These are phyloP conservation scores for Meta bourneti DNA, from an alignment of 2,888 invertebrate genomes.

Conservation along the genomic window DNA sequence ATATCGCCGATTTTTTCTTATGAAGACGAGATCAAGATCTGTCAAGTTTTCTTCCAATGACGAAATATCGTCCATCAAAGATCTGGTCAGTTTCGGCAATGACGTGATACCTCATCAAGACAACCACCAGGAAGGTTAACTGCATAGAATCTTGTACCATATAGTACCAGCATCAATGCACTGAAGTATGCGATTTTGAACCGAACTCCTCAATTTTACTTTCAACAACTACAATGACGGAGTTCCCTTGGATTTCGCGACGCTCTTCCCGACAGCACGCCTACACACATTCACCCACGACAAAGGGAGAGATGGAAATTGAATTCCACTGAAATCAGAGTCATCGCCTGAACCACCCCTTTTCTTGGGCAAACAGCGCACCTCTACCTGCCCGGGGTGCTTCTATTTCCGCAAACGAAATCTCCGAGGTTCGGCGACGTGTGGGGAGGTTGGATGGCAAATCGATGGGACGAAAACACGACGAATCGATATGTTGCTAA, in stretches of 20 bases:
- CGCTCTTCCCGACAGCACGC: not conserved
- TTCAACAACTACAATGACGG: not conserved
- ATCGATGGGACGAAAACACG: constrained; percentile 56
- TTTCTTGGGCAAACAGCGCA: constrained; percentile 5
- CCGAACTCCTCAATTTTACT: no score
- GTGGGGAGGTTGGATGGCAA: not conserved
- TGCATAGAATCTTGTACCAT: no score
- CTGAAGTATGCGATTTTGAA: no score
- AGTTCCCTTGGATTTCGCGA: not conserved
- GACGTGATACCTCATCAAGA: no score
- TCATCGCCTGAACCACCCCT: not conserved
- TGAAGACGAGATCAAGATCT: no score
- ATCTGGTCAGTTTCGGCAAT: no score
- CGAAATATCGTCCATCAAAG: no score
- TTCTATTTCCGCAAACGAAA: constrained; percentile 38
- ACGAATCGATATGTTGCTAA: constrained; percentile 66
- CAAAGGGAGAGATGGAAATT: not conserved
- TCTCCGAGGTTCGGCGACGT: not conserved
- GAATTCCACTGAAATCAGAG: not conserved
- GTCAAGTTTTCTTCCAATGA: no score
- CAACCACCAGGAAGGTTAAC: no score
- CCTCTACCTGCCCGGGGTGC: constrained; percentile 12
- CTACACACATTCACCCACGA: not conserved
- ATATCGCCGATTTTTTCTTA: no score
- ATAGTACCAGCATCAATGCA: no score